Evolutionary conservation across 2,113 vertebrate genomes (phyloP).

Genomic region (Jaculus jaculus): DNA sequence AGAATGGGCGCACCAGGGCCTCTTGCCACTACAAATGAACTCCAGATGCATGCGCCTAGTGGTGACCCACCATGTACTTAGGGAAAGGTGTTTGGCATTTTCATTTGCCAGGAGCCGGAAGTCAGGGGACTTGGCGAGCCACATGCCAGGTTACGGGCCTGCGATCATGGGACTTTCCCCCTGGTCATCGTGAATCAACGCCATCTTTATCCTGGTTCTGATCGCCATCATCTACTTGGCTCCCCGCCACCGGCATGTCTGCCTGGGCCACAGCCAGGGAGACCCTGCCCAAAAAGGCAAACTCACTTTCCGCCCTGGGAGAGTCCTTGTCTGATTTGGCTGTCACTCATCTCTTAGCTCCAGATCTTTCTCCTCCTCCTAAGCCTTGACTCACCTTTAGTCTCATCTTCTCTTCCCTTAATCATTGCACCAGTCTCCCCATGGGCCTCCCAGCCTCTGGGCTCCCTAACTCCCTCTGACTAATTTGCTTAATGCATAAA

Average conservation of each 20-base stretch:
- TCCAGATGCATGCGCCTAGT: no score
- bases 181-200: constrained; percentile 25
- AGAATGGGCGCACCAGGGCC: no score
- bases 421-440: neutral
- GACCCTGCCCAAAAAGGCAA: neutral
- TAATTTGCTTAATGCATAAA: constrained; percentile 35
- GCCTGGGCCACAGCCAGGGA: neutral
- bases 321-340: constrained; percentile 31
- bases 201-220: neutral
- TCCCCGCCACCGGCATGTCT: neutral
- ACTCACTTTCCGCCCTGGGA: neutral
- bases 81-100: neutral
- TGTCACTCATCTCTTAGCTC: neutral
- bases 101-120: neutral
- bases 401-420: constrained; percentile 18
- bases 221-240: neutral
- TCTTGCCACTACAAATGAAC: no score
- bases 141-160: neutral
- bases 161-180: constrained; percentile 13
- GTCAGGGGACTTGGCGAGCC: neutral
- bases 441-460: neutral
- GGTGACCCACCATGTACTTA: neutral
- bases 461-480: neutral
- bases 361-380: neutral
- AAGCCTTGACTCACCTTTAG: constrained; percentile 14